These are phyloP conservation scores for Drosophila bocqueti DNA, from an alignment of 1,140 invertebrate species.

Conservation along the genomic window DNA sequence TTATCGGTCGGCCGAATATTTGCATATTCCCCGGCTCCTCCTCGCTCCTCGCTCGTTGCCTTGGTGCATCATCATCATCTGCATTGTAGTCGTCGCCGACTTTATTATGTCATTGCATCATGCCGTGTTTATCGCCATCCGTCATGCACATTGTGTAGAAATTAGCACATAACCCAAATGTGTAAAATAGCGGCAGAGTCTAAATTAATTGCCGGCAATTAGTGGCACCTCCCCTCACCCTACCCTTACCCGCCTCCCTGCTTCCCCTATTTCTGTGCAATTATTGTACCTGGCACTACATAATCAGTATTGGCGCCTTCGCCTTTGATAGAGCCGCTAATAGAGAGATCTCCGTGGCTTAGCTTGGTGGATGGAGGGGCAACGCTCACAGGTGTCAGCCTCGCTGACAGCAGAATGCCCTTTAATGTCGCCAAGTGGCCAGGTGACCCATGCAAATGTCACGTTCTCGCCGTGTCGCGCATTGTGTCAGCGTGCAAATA, in stretches of 20 bases:
- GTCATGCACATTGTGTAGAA: constrained; percentile 82
- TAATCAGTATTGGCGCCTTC: constrained; percentile 56
- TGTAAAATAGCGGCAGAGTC: constrained; percentile 75
- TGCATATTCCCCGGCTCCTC: constrained; percentile 67
- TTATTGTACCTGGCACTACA: constrained; percentile 32
- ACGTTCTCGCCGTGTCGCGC: constrained; percentile 51
- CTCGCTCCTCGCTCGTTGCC: constrained; percentile 18
- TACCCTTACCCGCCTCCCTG: neutral
- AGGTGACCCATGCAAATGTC: constrained; percentile 75
- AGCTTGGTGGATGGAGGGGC: neutral
- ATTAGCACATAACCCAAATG: constrained; percentile 81
- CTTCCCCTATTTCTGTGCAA: constrained; percentile 7
- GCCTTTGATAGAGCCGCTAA: constrained; percentile 60
- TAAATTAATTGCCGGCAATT: constrained; percentile 78
- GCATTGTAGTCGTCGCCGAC: constrained; percentile 63
- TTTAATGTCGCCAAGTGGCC: constrained; percentile 74
- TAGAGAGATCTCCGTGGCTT: constrained; percentile 34
- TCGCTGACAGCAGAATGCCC: constrained; percentile 77
- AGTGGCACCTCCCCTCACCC: constrained; percentile 11
- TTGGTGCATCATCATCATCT: constrained; percentile 45
- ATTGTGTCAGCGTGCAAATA: constrained; percentile 75
- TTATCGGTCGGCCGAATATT: constrained; percentile 70
- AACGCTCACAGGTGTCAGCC: constrained; percentile 72
- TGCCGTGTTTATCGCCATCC: constrained; percentile 77
- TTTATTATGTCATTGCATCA: constrained; percentile 83